Evolutionary conservation across 2,797 vertebrate genomes (phyloP), one percentile per base, ranked within the genome.

Genomic region (Loris lydekkerianus): DNA sequence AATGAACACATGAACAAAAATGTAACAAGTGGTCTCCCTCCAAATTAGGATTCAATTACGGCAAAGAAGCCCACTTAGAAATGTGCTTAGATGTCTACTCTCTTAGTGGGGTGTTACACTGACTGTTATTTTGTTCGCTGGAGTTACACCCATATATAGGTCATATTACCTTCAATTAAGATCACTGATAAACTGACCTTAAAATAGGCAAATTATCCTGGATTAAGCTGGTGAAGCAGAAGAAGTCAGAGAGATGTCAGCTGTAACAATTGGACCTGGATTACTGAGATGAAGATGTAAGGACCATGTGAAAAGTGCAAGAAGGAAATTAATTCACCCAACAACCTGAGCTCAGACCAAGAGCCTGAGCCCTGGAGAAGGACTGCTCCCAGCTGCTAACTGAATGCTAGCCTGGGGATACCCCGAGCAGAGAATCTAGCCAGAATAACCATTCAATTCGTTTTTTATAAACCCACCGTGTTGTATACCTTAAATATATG

Each of bases 241-340:
- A n/a, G 49, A 78, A 70, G 25, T 65, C n/a, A 93, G 25, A 78
- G 73, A 73, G 40, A 91, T 69, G 11, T 46, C 49, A 86, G 89
- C 46, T 27, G 13, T 82, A 78, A 92, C n/a, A 65, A 65, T 2
- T 20, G 0, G 0, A 43, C 20, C 73, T 34, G 4, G 31, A 25
- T 27, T 58, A 83, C 23, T 56, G 18, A 46, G 34, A 60, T 65
- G 17, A 94, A 83, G 58, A 87, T 72, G 10, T 15, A 37, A 46
- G 20, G 18, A 23, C 25, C 8, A 10, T 23, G 7, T 34, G 76
- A 69, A 94, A 86, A 96, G 21, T 40, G 81, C 31, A 23, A 67
- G 49, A 76, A 82, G 31, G 25, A 78, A 91, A 63, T 76, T 60
- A 86, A 86, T 88, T 93, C 53, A 91, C 56, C 34, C 53, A 78